A percentile compares a stretch with the other conserved stretches of the same genome.
These are phyloP conservation scores for Boloria selene DNA, from an alignment of 2,888 invertebrate genomes.

Conservation along the genomic window DNA sequence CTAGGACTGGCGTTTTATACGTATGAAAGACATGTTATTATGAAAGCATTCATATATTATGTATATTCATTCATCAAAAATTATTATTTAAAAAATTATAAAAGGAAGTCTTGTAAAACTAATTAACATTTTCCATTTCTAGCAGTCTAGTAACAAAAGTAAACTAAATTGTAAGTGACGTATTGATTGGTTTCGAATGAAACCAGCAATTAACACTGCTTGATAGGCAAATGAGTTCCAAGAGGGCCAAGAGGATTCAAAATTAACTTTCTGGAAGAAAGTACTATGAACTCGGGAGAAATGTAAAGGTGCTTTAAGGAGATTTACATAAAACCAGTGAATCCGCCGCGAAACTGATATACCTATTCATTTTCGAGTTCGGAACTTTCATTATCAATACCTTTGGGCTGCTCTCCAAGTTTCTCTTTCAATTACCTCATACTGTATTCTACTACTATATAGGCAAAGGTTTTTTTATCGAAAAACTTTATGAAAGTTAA, in stretches of 20 bases:
- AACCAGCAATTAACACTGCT: conserved; percentile 34
- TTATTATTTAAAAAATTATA: too few species aligned
- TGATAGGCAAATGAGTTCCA: conserved; percentile 34
- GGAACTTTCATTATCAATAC: conserved; percentile 34
- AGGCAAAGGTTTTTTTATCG: conserved; percentile 19
- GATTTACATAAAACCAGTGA: conserved; percentile 41
- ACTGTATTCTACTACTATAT: conserved; percentile 21
- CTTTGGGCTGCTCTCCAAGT: conserved; percentile 24
- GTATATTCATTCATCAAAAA: too few species aligned
- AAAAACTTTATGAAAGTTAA: conserved; percentile 16
- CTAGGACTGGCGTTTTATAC: too few species aligned
- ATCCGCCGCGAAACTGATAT: conserved; percentile 38
- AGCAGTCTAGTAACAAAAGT: neutral
- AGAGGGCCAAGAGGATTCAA: conserved; percentile 34
- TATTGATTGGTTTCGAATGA: conserved; percentile 29
- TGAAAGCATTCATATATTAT: too few species aligned
- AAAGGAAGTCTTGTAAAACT: neutral
- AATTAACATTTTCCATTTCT: conserved; percentile 6
- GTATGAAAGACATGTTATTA: too few species aligned
- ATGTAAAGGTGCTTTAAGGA: conserved; percentile 38
- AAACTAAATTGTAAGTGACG: conserved; percentile 22
- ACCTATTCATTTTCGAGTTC: conserved; percentile 36
- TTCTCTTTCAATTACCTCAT: conserved; percentile 26
- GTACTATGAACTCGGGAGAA: conserved; percentile 36
- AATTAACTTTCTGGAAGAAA: conserved; percentile 38